These are phyloP conservation scores for Pongo abelii DNA, from an alignment of 2,113 vertebrate genomes.

Conservation along the genomic window DNA sequence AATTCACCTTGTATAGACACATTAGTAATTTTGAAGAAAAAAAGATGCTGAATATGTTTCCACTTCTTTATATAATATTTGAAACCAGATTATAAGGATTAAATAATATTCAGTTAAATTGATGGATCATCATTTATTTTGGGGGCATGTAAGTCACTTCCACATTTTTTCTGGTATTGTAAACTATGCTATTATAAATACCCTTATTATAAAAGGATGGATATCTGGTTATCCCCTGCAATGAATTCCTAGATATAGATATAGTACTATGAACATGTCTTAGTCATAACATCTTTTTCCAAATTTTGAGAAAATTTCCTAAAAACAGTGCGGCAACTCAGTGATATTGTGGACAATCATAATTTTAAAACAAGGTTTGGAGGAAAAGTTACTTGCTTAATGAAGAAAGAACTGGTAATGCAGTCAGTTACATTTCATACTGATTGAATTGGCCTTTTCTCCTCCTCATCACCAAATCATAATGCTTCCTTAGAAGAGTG, in stretches of 20 bases:
- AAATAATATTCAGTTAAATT: background rate
- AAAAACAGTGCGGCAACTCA: background rate
- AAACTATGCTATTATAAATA: background rate
- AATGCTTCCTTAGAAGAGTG: background rate
- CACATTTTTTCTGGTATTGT: background rate
- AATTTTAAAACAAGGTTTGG: background rate
- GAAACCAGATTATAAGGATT: background rate
- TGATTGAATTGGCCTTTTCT: background rate
- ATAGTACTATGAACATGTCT: background rate
- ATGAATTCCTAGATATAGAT: slow-evolving; percentile 19
- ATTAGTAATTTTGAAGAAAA: background rate
- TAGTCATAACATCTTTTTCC: background rate
- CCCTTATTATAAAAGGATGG: background rate
- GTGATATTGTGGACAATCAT: background rate
- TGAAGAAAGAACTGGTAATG: background rate
- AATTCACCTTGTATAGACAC: background rate
- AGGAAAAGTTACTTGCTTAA: background rate
- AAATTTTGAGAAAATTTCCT: background rate
- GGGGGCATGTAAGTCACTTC: background rate
- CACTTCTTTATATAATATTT: background rate
- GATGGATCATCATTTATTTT: background rate
- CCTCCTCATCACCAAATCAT: background rate
- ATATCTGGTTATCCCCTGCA: background rate
- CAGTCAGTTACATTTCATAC: background rate
- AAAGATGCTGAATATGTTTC: background rate